Evolutionary conservation across 2,888 invertebrate species (phyloP), one percentile per base, ranked within the genome.

Genomic region (Lysandra bellargus): DNA sequence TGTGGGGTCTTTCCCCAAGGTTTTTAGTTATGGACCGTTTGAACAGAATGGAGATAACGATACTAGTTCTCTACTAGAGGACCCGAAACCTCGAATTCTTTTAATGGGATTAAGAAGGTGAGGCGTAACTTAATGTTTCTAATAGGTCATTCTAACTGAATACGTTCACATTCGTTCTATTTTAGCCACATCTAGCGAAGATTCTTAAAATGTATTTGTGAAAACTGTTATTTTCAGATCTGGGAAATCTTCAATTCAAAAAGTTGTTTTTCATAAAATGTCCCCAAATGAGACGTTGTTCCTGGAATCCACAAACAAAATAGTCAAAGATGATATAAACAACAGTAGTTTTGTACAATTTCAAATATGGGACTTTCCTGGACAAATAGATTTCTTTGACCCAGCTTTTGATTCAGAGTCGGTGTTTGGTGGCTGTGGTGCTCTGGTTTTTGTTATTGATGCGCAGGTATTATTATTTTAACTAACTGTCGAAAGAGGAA

Each of bases 231-330:
- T 80, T 96, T 96, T 83, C 88, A 98, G 99, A 90, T 99, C 99
- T 87, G 99, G 99, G 77, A 99, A 99, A 92, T 99, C 99, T 78
- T 99, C 99, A 0, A 99, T 99, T 87, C 99, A 99, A 89, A 99
- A 99, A 95, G 99, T 99, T 4, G 99, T 99, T n/a, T 99, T 99
- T 90, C 99, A 99, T 91, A 99, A 99, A 95, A 99, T 99, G 98
- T 99, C 99, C 2, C 99, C 99, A 1, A 99, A 99, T 94, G 99
- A 99, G 94, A 99, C 99, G 0, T 95, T 99, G 79, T 99, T 99
- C 89, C 95, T 99, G 83, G 99, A 99, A 91, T 99, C 99, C 83
- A 99, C 99, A 78, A 99, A 98, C 90, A 99, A 99, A 95, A 98
- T 99, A 84, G 98, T 99, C 3, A 99, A 99, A 93, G 99, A 99